Evolutionary conservation across 2,888 invertebrate species (phyloP).

Genomic region (Drosophila eohydei): DNA sequence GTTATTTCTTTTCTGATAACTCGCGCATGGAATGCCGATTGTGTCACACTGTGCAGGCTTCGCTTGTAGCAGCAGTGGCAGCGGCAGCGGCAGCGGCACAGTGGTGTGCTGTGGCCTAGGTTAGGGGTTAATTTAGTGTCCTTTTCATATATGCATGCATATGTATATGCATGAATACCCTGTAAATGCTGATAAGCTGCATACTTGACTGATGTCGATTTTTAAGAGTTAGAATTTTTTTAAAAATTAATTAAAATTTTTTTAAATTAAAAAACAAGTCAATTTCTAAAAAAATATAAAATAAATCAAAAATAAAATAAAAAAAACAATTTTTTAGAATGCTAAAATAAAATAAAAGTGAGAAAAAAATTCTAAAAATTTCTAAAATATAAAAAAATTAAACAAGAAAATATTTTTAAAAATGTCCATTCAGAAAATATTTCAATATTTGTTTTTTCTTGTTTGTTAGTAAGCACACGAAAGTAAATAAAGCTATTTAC

Average conservation of each 20-base stretch:
- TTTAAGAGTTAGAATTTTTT: no score
- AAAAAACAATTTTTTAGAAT: no score
- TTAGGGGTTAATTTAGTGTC: constrained; percentile 51
- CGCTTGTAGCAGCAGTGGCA: constrained; percentile 4
- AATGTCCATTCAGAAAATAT: background rate
- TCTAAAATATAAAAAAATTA: background rate
- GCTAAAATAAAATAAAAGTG: no score
- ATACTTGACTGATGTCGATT: background rate
- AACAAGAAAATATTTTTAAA: no score
- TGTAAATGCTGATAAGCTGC: background rate
- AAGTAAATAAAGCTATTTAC: background rate
- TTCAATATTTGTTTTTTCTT: background rate
- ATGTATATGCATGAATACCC: background rate
- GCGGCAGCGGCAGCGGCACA: constrained; percentile 13
- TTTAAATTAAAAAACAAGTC: no score
- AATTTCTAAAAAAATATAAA: no score
- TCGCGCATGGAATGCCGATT: constrained; percentile 53
- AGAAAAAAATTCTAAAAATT: no score
- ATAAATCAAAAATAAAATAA: no score
- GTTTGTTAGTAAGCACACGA: background rate
- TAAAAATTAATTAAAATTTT: no score
- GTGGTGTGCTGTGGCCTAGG: constrained; percentile 46
- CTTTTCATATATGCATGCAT: background rate
- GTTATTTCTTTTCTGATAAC: constrained; percentile 37
- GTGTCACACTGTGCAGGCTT: constrained; percentile 46